Base-by-base conservation (phyloP, 53 echinoderm and acorn worm species). In the Luidia sarsii region DNA sequence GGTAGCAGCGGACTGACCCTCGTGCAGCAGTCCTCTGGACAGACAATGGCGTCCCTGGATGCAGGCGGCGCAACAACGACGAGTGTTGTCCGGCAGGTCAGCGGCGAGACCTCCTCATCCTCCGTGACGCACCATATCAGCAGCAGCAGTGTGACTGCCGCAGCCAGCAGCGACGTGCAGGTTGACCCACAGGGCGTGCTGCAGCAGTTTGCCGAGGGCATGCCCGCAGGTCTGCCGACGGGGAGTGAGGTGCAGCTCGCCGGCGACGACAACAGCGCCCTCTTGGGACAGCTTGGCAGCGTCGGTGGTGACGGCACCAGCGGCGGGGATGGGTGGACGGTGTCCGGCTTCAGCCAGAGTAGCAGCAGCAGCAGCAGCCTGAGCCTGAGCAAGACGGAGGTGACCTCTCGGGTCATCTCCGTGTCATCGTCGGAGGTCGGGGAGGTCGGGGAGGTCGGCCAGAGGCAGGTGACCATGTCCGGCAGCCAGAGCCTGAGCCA, bases 81-180 rank as follows among this genome's bases (percentile, higher is more conserved):
- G 18, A 2, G 39, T 31, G 18, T 31, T 0, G 18, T 50, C 11
- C 71, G 13, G 35, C 71, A 71, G 71, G 52, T 71, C 49, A 71
- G 71, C 24, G 55, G 53, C 1, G 71, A 54, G 25, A 33, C 8
- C 51, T 31, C 51, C 18, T 34, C 35, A 4, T 59, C 57, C 43
- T 43, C 74, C 14, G 16, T 41, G 41, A 57, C 10, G 21, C 75
- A 31, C 2, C 75, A 75, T 43, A 16, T 75, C 13, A 59, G 75
- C 60, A 75, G 75, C 60, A 75, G 60, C 46, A 75, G 59, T 41
- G 41, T 43, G 37, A 37, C 27, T 29, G 50, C 24, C 25, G 53
- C 71, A 70, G 53, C 52, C 8, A 71, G 71, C 51, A 71, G 53
- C 38, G 22, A 64, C 35, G n/a, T n/a, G n/a, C n/a, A n/a, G n/a